A percentile compares a stretch with the other conserved stretches of the same genome.
Evolutionary conservation across 2,888 invertebrate species (phyloP).

Genomic region (Didymodactylos carnosus): DNA sequence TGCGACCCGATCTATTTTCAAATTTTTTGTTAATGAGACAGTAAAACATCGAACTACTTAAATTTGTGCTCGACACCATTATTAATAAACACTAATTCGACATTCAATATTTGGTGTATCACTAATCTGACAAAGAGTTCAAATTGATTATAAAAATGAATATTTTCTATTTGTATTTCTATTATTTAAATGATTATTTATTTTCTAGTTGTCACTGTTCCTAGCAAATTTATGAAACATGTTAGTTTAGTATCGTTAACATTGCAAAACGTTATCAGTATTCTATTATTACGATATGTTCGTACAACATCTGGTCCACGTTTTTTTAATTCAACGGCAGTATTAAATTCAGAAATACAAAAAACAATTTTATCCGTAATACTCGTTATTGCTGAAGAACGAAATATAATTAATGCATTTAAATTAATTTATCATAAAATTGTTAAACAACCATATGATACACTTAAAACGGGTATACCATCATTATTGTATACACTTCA

Average conservation of each 20-base stretch:
- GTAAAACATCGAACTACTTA: too few relatives aligned
- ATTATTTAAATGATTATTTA: too few relatives aligned
- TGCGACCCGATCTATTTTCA: too few relatives aligned
- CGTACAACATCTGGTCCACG: constrained; percentile 29
- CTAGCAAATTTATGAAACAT: constrained; percentile 10
- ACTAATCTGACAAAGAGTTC: too few relatives aligned
- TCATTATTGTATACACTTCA: constrained; percentile 36
- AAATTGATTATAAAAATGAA: too few relatives aligned
- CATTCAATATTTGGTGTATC: too few relatives aligned
- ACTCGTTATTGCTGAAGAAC: neutral
- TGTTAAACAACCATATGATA: constrained; percentile 15
- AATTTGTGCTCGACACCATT: too few relatives aligned
- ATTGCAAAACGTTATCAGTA: constrained; percentile 33
- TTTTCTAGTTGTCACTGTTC: too few relatives aligned
- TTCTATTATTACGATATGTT: constrained; percentile 32
- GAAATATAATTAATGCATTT: neutral
- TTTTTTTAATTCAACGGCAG: constrained; percentile 23
- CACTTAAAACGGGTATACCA: constrained; percentile 19
- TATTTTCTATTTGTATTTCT: too few relatives aligned
- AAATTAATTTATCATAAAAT: constrained; percentile 19
- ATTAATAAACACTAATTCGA: too few relatives aligned
- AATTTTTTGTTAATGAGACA: too few relatives aligned
- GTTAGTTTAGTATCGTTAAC: constrained; percentile 30
- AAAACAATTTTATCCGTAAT: neutral
- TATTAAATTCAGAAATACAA: constrained; percentile 25